These are phyloP conservation scores for Drosophila ogumai DNA, from an alignment of 1,140 invertebrate species.

Conservation along the genomic window DNA sequence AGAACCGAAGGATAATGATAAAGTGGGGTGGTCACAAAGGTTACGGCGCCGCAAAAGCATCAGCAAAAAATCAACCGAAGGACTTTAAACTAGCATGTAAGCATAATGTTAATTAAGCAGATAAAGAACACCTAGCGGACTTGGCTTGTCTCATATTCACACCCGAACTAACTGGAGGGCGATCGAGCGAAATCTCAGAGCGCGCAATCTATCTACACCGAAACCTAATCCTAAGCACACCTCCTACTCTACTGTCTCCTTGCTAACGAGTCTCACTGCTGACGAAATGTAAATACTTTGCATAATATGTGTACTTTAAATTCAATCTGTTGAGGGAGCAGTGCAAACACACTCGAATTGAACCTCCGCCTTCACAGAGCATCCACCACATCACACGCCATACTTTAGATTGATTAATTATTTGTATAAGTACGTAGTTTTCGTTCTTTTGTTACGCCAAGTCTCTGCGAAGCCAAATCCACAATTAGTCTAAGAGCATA, in stretches of 20 bases:
- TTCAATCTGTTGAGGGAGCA: slow-evolving; percentile 6
- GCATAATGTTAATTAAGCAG: slow-evolving; percentile 69
- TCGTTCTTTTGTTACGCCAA: slow-evolving; percentile 63
- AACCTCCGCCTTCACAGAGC: slow-evolving; percentile 23
- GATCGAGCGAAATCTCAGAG: slow-evolving; percentile 53
- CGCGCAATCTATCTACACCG: slow-evolving; percentile 26
- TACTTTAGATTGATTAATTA: slow-evolving; percentile 51
- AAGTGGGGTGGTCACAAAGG: slow-evolving; percentile 26
- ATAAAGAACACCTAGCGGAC: slow-evolving; percentile 44
- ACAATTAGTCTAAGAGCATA: slow-evolving; percentile 60
- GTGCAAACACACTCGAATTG: slow-evolving; percentile 26
- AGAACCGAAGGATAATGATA: slow-evolving; percentile 1
- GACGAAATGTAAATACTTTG: slow-evolving; percentile 48
- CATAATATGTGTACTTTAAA: slow-evolving; percentile 29
- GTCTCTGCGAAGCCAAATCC: slow-evolving; percentile 77
- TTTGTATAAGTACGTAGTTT: slow-evolving; percentile 27
- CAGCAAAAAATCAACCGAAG: slow-evolving; percentile 66
- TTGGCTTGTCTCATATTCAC: slow-evolving; percentile 46
- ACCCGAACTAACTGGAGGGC: slow-evolving; percentile 8
- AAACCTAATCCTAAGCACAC: slow-evolving; percentile 30
- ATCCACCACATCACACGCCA: slow-evolving; percentile 55
- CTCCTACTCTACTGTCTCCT: slow-evolving; percentile 36
- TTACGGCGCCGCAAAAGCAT: slow-evolving; percentile 28
- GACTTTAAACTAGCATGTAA: slow-evolving; percentile 77
- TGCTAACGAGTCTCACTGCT: slow-evolving; percentile 36